phyloP scores from a whole-genome alignment of 2,797 vertebrate species.

The Crocidura indochinensis region DNA sequence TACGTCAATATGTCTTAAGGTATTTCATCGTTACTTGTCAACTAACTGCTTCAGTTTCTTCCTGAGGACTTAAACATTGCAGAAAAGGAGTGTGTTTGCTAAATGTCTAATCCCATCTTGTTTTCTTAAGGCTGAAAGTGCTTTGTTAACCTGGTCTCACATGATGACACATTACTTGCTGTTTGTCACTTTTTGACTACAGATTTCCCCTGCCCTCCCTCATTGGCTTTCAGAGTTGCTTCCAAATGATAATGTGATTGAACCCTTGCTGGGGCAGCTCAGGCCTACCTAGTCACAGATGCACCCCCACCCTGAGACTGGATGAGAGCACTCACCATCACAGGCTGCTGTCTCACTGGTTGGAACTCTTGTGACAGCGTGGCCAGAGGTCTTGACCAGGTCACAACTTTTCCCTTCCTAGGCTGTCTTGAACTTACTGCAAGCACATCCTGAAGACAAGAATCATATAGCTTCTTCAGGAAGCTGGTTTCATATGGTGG shows the following conservation, averaged over 20 bases:
- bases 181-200: not conserved
- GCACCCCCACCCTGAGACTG: not conserved
- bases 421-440: constrained; percentile 66
- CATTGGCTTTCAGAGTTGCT: not conserved
- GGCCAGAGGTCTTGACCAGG: not conserved
- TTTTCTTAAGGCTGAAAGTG: not conserved
- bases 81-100: not conserved
- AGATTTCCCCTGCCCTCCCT: not conserved
- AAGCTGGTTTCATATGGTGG: constrained; percentile 99
- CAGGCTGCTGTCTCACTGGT: no score
- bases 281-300: not conserved
- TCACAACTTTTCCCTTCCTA: constrained; percentile 66
- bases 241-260: not conserved
- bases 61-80: not conserved
- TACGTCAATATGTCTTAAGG: not conserved
- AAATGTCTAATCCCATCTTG: not conserved
- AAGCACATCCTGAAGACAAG: constrained; percentile 70
- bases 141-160: not conserved
- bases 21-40: not conserved
- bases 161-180: not conserved
- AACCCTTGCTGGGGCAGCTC: not conserved
- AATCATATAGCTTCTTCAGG: constrained; percentile 93
- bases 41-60: not conserved
- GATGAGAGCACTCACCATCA: no score
- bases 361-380: not conserved